These are phyloP conservation scores for Drosophila dunni DNA, from an alignment of 1,140 invertebrate genomes.

Conservation along the genomic window DNA sequence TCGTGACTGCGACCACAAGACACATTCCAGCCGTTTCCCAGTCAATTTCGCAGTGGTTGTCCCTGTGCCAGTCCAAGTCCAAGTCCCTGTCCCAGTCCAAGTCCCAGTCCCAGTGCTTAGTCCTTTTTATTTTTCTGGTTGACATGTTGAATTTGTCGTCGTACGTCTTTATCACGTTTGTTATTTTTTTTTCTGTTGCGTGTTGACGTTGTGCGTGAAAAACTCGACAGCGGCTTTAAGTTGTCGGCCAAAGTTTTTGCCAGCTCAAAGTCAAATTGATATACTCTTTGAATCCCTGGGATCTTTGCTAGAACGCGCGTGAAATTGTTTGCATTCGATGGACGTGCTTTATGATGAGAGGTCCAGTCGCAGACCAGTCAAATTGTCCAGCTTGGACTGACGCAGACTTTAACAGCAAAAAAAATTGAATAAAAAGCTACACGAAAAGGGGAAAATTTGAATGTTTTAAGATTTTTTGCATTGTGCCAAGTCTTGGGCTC, in stretches of 20 bases:
- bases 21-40: not conserved
- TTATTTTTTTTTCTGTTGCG: constrained; percentile 60
- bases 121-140: constrained; percentile 21
- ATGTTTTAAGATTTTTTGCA: constrained; percentile 44
- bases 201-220: constrained; percentile 63
- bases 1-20: constrained; percentile 51
- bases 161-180: constrained; percentile 58
- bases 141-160: constrained; percentile 77
- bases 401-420: constrained; percentile 38
- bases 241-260: constrained; percentile 58
- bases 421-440: constrained; percentile 17
- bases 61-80: not conserved
- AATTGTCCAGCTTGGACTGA: constrained; percentile 75
- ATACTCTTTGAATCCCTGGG: constrained; percentile 43
- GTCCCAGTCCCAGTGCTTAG: not conserved
- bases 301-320: constrained; percentile 37
- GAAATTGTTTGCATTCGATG: constrained; percentile 57
- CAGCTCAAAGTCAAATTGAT: constrained; percentile 66
- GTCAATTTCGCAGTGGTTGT: not conserved
- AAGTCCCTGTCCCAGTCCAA: constrained; percentile 4
- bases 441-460: constrained; percentile 29
- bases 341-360: constrained; percentile 48
- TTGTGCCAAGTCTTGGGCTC: constrained; percentile 42
- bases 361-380: constrained; percentile 40
- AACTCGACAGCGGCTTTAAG: constrained; percentile 55